Evolutionary conservation across 2,888 invertebrate genomes (phyloP), one percentile per base, ranked within the genome.

Genomic region (Hesperia comma): DNA sequence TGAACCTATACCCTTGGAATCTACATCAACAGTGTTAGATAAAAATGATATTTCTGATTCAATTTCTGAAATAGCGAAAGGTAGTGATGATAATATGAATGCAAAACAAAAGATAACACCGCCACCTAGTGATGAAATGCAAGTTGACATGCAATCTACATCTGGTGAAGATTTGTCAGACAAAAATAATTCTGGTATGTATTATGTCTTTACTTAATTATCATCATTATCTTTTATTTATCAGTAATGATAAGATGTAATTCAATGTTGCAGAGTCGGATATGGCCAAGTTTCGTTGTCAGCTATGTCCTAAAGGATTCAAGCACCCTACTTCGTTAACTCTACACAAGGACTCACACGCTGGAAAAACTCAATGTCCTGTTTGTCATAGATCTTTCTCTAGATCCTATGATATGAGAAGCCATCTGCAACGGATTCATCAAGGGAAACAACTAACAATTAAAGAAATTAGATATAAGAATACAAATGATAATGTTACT

Each of bases 311-410:
- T 71, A 94, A 94, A 87, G 94, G 94, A 69, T 94, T 94, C 79
- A 94, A 94, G 79, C 94, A 94, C 82, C 94, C 94, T 15, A 94
- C 94, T 71, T 94, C 94, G 63, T 83, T 94, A 76, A 94, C 94
- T 67, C 86, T 94, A 61, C 94, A 95, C 78, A 94, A 93, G 84
- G 94, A 94, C 79, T 93, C 94, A 55, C 94, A 95, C 74, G 93
- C 93, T 61, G 94, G 94, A 32, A 94, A 94, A 81, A 95, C 94
- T 21, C 93, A 93, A 75, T 95, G 94, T 74, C 94, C 94, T 10
- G 93, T 94, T 61, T 95, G 95, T 74, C 93, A 92, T 72, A 88
- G 94, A 71, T 93, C 94, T 69, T 94, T 94, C 79, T 94, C 94
- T 73, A 85, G 94, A 69, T 94, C 94, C 70, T 94, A 94, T 76